Base-by-base conservation (phyloP, 2,888 invertebrate genomes). In the Suillia variegata region DNA sequence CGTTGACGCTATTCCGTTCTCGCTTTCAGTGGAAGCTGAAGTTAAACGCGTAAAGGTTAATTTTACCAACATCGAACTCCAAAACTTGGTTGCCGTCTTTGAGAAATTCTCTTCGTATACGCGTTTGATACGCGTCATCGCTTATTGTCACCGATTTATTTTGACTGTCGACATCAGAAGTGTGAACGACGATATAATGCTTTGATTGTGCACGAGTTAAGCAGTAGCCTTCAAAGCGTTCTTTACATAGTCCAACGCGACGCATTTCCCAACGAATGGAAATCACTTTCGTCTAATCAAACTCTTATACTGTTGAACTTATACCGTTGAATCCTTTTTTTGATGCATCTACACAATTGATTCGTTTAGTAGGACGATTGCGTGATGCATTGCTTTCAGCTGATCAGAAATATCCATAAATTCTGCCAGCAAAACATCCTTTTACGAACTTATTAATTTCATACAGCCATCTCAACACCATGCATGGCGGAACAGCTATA, bases 301-400 rank as follows among this genome's bases (percentile, higher is more conserved):
- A 8, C 26, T 17, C 2, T 59, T 33, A 55, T 18, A 55, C 18
- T 10, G 58, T 54, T 24, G 20, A 18, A 10, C 54, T 61, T 2
- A 18, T 33, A 10, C 18, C 57, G 26, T 24, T 47, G 38, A 51
- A 53, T 45, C 51, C 55, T 5, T 13, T 38, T 38, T 8, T 38
- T n/a, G 38, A 38, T 38, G 12, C 3, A 12, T 38, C 10, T 2
- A 24, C 56, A 18, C 20, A 54, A 24, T 48, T 56, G 10, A 52
- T 60, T 5, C 52, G 56, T 2, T 26, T 60, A 3, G 56, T 56
- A 21, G 52, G 53, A 6, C 54, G 59, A 22, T 22, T 59, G 12
- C 31, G 59, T 13, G 45, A 45, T 17, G 20, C 59, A 1, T 18
- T 59, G 31, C 42, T 59, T 13, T 10, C 42, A 38, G n/a, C 13